Base-by-base conservation (phyloP, 1,140 invertebrate species). In the Philotrypesis tridentata region DNA sequence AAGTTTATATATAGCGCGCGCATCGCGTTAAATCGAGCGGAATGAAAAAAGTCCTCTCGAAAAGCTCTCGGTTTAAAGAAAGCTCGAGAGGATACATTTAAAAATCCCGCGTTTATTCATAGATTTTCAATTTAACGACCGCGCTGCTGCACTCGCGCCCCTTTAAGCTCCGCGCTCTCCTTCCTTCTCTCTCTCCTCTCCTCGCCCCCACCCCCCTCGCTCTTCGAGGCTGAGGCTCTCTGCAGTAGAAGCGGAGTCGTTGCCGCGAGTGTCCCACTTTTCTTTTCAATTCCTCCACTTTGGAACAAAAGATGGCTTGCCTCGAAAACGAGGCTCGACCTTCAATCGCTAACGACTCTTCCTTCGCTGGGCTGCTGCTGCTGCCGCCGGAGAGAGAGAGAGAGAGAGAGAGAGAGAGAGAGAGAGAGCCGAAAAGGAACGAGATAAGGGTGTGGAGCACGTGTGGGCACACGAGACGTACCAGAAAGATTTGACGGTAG, bases 311-410 rank as follows among this genome's bases (percentile, higher is more conserved):
- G 55, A 7, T 48, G 17, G 60, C 48, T 31, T 9, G 73, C 29
- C 25, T 23, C 31, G 27, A 74, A 60, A 76, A 63, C 60, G 73
- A 61, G 61, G 73, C 76, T 70, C 63, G 29, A 79, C 23, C 76
- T 79, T 79, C 76, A 79, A 70, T 70, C 76, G 76, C 37, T 79
- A 79, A 79, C 63, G 76, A 70, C 76, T 68, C 29, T 55, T 21
- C 75, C 75, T 40, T 27, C 25, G 5, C 23, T 12, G 23, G n/a
- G 5, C 7, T 8, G 5, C 23, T 14, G 25, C 23, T 9, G n/a
- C 14, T 29, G 60, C 7, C 17, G 25, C 12, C 25, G 48, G 21
- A 33, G 71, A 8, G 21, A n/a, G 14, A 74, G 23, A n/a, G 21
- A 33, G 71, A 8, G n/a, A n/a, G n/a, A n/a, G n/a, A n/a, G n/a